These are phyloP conservation scores for Abrostola tripartita DNA, from an alignment of 2,888 invertebrate genomes.

Conservation along the genomic window DNA sequence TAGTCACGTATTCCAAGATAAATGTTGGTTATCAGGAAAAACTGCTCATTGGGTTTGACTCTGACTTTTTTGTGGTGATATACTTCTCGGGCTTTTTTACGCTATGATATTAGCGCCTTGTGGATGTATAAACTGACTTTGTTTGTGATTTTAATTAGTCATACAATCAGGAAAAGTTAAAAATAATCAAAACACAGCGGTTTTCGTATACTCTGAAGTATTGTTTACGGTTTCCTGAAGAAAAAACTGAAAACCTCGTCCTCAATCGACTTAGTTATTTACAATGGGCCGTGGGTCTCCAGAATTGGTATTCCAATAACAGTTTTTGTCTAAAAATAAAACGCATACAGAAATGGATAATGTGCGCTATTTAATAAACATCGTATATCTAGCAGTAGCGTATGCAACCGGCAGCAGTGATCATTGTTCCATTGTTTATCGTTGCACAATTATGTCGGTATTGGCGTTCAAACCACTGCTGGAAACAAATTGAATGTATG, in stretches of 20 bases:
- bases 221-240: background rate
- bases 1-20: conserved; percentile 50
- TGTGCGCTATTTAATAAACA: conserved; percentile 47
- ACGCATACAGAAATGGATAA: conserved; percentile 44
- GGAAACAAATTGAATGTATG: conserved; percentile 82
- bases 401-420: conserved; percentile 58
- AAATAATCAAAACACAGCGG: too few species aligned
- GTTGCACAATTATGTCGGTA: conserved; percentile 70
- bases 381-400: conserved; percentile 51
- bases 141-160: too few species aligned
- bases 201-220: background rate
- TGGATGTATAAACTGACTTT: too few species aligned
- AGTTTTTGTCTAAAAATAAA: background rate
- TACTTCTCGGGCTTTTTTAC: conserved; percentile 5
- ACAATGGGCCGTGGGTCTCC: background rate
- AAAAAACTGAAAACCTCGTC: background rate
- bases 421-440: conserved; percentile 78
- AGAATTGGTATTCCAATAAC: background rate
- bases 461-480: conserved; percentile 62
- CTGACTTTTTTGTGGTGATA: conserved; percentile 19
- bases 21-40: conserved; percentile 41
- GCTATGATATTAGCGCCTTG: too few species aligned
- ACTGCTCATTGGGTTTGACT: conserved; percentile 24
- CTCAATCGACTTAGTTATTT: background rate
- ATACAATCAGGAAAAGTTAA: too few species aligned